These are phyloP conservation scores for Orchesellides sinensis DNA, from an alignment of 2,888 invertebrate species.

Conservation along the genomic window DNA sequence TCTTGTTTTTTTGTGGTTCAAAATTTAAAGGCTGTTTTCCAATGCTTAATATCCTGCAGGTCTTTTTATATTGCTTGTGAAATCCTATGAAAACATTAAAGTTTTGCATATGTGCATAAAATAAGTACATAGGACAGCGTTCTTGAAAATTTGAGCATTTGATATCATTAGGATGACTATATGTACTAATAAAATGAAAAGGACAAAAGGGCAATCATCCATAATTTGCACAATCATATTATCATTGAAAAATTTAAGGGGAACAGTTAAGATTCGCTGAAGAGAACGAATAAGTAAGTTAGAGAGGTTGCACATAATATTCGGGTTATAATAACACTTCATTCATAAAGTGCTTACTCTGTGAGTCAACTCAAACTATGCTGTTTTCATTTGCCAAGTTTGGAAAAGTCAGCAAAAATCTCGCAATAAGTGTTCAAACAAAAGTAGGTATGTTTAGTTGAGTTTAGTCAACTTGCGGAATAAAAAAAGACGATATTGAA, in stretches of 20 bases:
- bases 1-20: no score
- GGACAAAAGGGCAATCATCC: constrained; percentile 15
- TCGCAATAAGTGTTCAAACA: neutral
- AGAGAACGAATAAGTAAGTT: no score
- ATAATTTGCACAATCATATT: constrained; percentile 4
- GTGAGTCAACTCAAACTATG: constrained; percentile 37
- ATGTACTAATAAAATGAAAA: neutral
- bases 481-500: neutral
- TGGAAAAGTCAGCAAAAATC: constrained; percentile 11
- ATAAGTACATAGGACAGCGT: no score
- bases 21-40: no score
- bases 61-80: no score
- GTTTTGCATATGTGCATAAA: no score
- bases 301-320: no score
- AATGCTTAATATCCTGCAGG: no score
- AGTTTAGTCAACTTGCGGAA: neutral
- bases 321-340: no score
- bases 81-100: no score
- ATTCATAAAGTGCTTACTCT: neutral
- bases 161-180: neutral
- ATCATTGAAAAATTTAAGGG: no score
- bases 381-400: constrained; percentile 56
- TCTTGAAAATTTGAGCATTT: neutral
- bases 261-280: neutral
- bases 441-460: neutral